Evolutionary conservation across 2,888 invertebrate genomes (phyloP), one percentile per base, ranked within the genome.

Genomic region (Cheilosia pagana): DNA sequence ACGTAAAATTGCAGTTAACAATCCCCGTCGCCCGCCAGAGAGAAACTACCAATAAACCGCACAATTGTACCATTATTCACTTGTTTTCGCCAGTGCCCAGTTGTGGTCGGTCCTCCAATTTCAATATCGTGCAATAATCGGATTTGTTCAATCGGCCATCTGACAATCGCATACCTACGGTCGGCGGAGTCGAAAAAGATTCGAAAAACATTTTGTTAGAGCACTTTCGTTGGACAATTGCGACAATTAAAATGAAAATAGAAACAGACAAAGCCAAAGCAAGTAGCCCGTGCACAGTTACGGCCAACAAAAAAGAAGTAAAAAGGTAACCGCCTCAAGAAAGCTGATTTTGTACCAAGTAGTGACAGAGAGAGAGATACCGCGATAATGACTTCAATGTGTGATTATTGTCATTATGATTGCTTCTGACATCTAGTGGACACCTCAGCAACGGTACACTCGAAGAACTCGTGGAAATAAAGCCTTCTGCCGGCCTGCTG

Each of bases 1-100:
- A 77, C 76, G 68, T 77, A 77, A 77, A 77, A 77, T 68, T 77
- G 68, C 76, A 77, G 68, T 77, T 77, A 68, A 77, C 76, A 77
- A 68, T 68, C 63, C 16, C 2, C 35, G 6, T 5, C 14, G 0
- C 21, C 52, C 31, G 4, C 6, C 10, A 21, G 23, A 45, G 76
- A 76, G 68, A 76, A 68, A 76, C 41, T 60, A 52, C 67, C 41
- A 76, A 59, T 76, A 59, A 59, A 60, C 16, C 65, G 28, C 50
- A 52, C 19, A 45, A 23, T 21, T 23, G n/a, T n/a, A n/a, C 7
- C 14, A 7, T 21, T 63, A 53, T 53, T 43, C 39, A 23, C 19
- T 41, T 55, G 41, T 55, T 68, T 68, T 68, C 57, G 52, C 71
- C 52, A 71, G 70, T 31, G n/a, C n/a, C n/a, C n/a, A n/a, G n/a